A percentile compares a stretch with the other conserved stretches of the same genome.
phyloP scores from a whole-genome alignment of 2,888 invertebrate genomes.

The Ectemnius cavifrons region DNA sequence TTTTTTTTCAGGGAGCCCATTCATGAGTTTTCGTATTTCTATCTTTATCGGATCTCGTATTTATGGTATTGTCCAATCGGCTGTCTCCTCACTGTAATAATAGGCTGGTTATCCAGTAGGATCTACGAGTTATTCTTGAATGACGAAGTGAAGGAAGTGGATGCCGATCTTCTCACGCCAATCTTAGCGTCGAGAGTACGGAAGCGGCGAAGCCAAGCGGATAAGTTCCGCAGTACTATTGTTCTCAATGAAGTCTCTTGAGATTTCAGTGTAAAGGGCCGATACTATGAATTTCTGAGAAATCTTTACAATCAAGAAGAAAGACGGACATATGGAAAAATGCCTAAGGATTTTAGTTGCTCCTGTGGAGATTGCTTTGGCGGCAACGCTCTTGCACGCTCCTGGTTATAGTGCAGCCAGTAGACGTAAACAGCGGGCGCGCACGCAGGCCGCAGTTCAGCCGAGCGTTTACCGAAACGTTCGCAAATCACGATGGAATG shows the following conservation, averaged over 20 bases:
- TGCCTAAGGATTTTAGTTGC: too few relatives aligned
- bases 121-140: constrained; percentile 35
- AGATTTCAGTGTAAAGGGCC: neutral
- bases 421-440: constrained; percentile 63
- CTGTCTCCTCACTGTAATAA: constrained; percentile 58
- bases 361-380: neutral
- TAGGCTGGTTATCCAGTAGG: constrained; percentile 61
- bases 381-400: constrained; percentile 4
- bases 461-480: constrained; percentile 73
- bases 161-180: constrained; percentile 65
- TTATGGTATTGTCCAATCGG: constrained; percentile 73
- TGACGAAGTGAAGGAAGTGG: constrained; percentile 44
- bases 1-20: constrained; percentile 40
- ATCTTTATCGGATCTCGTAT: constrained; percentile 71
- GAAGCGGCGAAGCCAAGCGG: constrained; percentile 34
- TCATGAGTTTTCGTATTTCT: constrained; percentile 62
- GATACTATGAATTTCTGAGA: neutral
- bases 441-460: constrained; percentile 55
- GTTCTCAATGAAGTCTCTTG: constrained; percentile 7
- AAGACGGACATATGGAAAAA: neutral
- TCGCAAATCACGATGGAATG: constrained; percentile 76
- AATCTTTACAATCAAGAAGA: neutral
- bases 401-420: constrained; percentile 12
- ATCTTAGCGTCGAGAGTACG: constrained; percentile 55
- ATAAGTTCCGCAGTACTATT: constrained; percentile 20